Conservation (phyloP, 2,113 vertebrate species). For the Phyllostomus discolor region DNA sequence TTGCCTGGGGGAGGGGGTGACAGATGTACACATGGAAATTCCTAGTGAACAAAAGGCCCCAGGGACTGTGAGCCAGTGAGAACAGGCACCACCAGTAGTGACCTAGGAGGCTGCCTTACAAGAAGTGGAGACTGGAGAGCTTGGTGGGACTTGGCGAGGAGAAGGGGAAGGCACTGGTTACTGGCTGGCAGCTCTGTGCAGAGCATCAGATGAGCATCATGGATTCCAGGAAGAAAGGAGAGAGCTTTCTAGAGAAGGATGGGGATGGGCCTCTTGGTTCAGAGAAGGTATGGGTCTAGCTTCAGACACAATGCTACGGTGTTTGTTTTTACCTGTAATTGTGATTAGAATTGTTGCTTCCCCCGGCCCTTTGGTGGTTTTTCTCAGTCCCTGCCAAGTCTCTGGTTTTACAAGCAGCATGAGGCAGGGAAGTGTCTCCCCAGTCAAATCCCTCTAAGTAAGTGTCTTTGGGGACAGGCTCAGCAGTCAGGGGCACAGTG, state of each 20-base stretch:
- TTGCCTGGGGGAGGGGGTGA: neutral
- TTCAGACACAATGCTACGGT: rapidly evolving
- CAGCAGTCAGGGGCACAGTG: too few species aligned
- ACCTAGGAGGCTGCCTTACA: neutral
- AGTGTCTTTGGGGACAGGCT: neutral
- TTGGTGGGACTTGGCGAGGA: neutral
- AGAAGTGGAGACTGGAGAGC: neutral
- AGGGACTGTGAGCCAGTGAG: neutral
- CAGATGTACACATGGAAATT: neutral
- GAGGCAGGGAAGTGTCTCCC: neutral
- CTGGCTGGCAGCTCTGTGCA: neutral
- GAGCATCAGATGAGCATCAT: neutral
- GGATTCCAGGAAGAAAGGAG: neutral
- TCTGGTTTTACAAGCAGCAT: neutral
- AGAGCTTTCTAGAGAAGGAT: neutral
- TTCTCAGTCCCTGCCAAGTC: neutral
- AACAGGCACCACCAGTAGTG: neutral
- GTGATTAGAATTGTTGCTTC: neutral
- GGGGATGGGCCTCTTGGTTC: neutral
- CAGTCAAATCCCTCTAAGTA: neutral
- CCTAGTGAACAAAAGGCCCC: neutral
- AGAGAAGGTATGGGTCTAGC: neutral
- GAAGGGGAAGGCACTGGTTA: neutral
- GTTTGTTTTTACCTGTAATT: neutral
- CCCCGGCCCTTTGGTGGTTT: neutral